Conservation (phyloP, 2,113 vertebrate genomes). For the Polypterus senegalus region DNA sequence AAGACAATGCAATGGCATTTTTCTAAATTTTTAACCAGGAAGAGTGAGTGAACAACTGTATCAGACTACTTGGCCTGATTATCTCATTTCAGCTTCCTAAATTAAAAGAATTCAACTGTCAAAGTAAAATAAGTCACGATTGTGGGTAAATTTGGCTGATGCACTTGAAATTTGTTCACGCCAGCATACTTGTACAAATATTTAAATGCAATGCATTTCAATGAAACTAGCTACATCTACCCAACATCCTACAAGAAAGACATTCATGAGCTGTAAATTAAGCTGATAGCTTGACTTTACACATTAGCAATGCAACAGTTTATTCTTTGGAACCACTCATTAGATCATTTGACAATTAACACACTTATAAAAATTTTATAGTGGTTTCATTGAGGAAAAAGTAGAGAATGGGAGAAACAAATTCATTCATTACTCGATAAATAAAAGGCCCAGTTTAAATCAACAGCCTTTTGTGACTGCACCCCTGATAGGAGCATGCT, state of each 20-base stretch:
- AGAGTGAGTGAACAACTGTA: no score
- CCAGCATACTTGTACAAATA: no score
- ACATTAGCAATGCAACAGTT: background rate
- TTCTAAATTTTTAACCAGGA: no score
- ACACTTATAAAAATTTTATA: constrained; percentile 1
- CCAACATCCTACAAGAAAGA: constrained; percentile 22
- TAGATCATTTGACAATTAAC: background rate
- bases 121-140: no score
- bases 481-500: constrained; percentile 40
- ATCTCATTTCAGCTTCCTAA: no score
- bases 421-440: no score
- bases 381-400: constrained; percentile 6
- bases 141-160: no score
- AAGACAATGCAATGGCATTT: no score
- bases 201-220: constrained; percentile 15
- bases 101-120: no score
- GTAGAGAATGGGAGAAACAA: background rate
- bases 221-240: constrained; percentile 38
- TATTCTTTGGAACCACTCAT: background rate
- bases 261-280: constrained; percentile 7
- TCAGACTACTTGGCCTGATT: no score
- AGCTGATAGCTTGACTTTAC: background rate
- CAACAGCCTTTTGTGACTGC: constrained; percentile 24
- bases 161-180: no score
- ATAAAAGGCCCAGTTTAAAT: constrained; percentile 8